Conservation (phyloP, 2,888 invertebrate genomes). For the Galeopsomyia nigrocyanea region DNA sequence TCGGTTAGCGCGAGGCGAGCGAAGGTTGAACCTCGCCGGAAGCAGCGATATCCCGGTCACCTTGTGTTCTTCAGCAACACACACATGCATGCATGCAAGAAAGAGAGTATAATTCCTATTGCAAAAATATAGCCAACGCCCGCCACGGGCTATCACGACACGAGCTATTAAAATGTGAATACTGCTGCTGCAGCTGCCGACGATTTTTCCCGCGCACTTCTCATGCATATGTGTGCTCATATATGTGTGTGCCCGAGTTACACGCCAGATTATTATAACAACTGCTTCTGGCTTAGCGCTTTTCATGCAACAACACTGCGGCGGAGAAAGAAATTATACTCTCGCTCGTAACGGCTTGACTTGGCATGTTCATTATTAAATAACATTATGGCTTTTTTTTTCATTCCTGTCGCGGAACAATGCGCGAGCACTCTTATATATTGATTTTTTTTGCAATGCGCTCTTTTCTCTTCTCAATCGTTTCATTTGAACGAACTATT, state of each 20-base stretch:
- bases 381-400: too few relatives aligned
- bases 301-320: conserved; percentile 6
- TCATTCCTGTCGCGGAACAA: too few relatives aligned
- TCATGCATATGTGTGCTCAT: background rate
- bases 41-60: conserved; percentile 56
- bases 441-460: too few relatives aligned
- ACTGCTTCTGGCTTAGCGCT: background rate
- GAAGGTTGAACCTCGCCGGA: conserved; percentile 50
- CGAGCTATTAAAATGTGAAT: conserved; percentile 41
- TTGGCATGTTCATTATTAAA: too few relatives aligned
- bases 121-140: conserved; percentile 33
- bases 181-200: background rate
- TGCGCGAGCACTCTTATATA: too few relatives aligned
- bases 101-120: conserved; percentile 47
- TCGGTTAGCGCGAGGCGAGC: conserved; percentile 31
- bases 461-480: too few relatives aligned
- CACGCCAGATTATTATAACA: conserved; percentile 26
- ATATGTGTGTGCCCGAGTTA: background rate
- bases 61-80: conserved; percentile 28
- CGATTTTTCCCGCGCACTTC: conserved; percentile 22
- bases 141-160: conserved; percentile 43
- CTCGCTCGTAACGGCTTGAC: too few relatives aligned
- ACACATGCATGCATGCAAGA: conserved; percentile 29
- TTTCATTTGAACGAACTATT: too few relatives aligned
- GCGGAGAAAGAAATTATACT: too few relatives aligned